These are phyloP conservation scores for Drosophila nr. perissopoda DNA, from an alignment of 2,888 invertebrate genomes.

Conservation along the genomic window DNA sequence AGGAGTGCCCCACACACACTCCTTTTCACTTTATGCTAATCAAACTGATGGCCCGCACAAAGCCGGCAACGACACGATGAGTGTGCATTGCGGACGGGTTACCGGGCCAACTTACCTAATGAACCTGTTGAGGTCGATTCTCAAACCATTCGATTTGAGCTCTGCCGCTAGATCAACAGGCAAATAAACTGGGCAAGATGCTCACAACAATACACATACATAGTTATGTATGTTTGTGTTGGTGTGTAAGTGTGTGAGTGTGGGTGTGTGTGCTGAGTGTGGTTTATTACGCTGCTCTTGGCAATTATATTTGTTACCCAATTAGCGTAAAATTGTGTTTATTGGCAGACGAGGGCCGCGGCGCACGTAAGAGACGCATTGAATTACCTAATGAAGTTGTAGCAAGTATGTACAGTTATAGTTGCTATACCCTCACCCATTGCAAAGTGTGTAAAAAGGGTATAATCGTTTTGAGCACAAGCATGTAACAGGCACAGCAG, in stretches of 20 bases:
- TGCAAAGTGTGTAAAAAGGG: neutral
- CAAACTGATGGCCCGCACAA: slow-evolving; percentile 47
- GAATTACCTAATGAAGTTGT: slow-evolving; percentile 80
- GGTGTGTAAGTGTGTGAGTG: slow-evolving; percentile 28
- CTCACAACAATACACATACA: slow-evolving; percentile 51
- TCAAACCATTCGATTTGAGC: slow-evolving; percentile 43
- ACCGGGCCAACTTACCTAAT: slow-evolving; percentile 71
- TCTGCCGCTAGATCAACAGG: slow-evolving; percentile 44
- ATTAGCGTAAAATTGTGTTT: slow-evolving; percentile 83
- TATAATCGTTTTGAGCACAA: neutral
- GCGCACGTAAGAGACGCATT: slow-evolving; percentile 48
- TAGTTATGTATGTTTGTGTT: slow-evolving; percentile 41
- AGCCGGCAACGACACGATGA: neutral
- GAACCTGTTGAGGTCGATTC: slow-evolving; percentile 74
- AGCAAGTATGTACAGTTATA: slow-evolving; percentile 48
- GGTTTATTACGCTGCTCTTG: slow-evolving; percentile 81
- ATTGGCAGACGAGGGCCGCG: slow-evolving; percentile 68
- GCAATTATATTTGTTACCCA: slow-evolving; percentile 83
- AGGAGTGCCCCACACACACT: neutral
- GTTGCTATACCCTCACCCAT: neutral
- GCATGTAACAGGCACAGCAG: neutral
- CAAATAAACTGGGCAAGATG: slow-evolving; percentile 38
- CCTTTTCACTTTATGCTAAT: slow-evolving; percentile 53
- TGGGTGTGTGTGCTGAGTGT: slow-evolving; percentile 61
- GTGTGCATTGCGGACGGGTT: slow-evolving; percentile 41